These are phyloP conservation scores for Arion vulgaris DNA, from an alignment of 1,140 invertebrate species.

Conservation along the genomic window DNA sequence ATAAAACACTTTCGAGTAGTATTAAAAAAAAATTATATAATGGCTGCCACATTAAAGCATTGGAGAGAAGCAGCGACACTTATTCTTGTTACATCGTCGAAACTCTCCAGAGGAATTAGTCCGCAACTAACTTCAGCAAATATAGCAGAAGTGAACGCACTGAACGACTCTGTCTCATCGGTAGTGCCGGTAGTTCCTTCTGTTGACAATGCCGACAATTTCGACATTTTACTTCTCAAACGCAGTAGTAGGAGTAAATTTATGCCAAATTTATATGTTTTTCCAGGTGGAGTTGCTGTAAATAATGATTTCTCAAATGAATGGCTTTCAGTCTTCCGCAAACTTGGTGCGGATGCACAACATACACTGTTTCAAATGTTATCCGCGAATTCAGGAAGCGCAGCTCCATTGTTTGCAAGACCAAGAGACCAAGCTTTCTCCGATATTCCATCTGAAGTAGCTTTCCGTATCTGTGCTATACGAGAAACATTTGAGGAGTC, in stretches of 20 bases:
- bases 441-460: conserved; percentile 76
- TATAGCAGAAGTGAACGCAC: neutral
- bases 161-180: no score
- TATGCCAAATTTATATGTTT: conserved; percentile 84
- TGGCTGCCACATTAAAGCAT: conserved; percentile 61
- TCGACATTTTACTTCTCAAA: conserved; percentile 80
- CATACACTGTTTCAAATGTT: conserved; percentile 46
- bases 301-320: conserved; percentile 79
- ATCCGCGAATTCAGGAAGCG: conserved; percentile 35
- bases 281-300: conserved; percentile 85
- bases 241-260: conserved; percentile 78
- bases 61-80: conserved; percentile 74
- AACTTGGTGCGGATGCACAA: conserved; percentile 52
- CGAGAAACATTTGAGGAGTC: conserved; percentile 94
- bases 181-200: no score
- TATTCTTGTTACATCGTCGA: conserved; percentile 61
- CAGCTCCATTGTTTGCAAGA: conserved; percentile 57
- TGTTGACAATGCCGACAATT: conserved; percentile 48
- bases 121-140: neutral
- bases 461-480: conserved; percentile 86
- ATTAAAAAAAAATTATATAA: conserved; percentile 35
- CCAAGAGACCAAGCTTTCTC: conserved; percentile 52
- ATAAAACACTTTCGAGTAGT: no score
- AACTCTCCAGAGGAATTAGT: neutral
- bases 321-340: conserved; percentile 81